Base-by-base conservation (phyloP, 2,797 vertebrate species). In the Vultur gryphus region DNA sequence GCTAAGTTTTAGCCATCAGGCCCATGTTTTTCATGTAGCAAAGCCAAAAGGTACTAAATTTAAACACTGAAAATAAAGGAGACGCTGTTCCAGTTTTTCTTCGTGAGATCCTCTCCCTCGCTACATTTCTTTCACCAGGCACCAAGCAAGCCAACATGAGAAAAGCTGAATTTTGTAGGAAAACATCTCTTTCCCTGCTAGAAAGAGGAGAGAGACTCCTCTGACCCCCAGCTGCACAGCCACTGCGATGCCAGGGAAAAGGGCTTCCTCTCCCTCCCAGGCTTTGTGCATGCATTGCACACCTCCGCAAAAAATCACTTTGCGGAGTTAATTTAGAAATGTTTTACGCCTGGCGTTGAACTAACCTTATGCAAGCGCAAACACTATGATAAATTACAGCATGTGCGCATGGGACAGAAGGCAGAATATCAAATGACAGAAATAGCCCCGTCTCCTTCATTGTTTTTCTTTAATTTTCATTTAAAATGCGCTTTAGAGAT, bases 161-260 rank as follows among this genome's bases (percentile, higher is more conserved):
- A 67, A 19, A 39, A 81, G 65, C 3, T 3, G 3, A 31, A 57
- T 67, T 85, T 73, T 17, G 48, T 2, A 70, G 23, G 51, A 81
- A 66, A 82, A 72, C 7, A 13, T 17, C 66, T 39, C 52, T 8
- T 57, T 69, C 39, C 25, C 39, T 83, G 48, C 46, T 43, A 29
- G 31, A 91, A 78, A 26, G 43, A 73, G 10, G 18, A 70, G 26
- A n/a, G 16, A 61, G 18, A 11, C 4, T 46, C 13, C 21, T 72
- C 52, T 18, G 46, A 57, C 5, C 5, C 37, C 11, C 44, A 75
- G 6, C 1, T 16, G 43, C 77, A 35, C 37, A 46, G 44, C 41
- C 2, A 0, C 43, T 10, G 6, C 1, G 6, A 29, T 0, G 3
- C 1, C 2, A 61, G 28, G 66, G 18, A n/a, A 43, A 55, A 59